Conservation (phyloP, 2,113 vertebrate species). For the Aramus guarauna region DNA sequence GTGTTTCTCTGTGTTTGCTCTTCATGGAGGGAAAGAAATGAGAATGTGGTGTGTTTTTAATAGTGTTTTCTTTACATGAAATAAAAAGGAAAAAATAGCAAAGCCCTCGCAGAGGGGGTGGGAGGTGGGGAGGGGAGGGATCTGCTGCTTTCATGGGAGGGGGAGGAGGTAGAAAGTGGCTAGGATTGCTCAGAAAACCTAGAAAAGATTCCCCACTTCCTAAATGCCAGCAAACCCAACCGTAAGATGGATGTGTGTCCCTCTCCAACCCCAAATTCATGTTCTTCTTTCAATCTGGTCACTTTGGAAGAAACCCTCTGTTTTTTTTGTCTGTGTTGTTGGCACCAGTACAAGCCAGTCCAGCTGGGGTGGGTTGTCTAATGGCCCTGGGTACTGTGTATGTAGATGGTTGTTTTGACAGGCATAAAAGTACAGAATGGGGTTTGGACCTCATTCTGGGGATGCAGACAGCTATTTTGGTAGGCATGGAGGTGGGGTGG, state of each 20-base stretch:
- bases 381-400: background rate
- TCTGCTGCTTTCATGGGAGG: background rate
- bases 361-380: background rate
- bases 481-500: background rate
- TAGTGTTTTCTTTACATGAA: background rate
- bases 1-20: background rate
- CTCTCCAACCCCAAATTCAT: background rate
- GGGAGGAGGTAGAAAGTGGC: background rate
- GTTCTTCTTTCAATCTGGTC: background rate
- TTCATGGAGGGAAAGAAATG: background rate
- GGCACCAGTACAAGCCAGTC: background rate
- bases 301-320: background rate
- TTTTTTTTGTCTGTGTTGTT: background rate
- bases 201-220: background rate
- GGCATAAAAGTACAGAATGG: background rate
- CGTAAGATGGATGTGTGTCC: background rate
- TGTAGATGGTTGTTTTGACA: background rate
- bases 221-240: background rate
- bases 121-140: no score
- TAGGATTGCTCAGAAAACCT: background rate
- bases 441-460: no score
- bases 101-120: background rate
- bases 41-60: background rate
- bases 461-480: background rate
- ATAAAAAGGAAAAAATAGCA: background rate